Percentiles rank a stretch among this genome's conserved stretches.
phyloP scores from a whole-genome alignment of 2,797 vertebrate genomes.

The Antrozous pallidus region DNA sequence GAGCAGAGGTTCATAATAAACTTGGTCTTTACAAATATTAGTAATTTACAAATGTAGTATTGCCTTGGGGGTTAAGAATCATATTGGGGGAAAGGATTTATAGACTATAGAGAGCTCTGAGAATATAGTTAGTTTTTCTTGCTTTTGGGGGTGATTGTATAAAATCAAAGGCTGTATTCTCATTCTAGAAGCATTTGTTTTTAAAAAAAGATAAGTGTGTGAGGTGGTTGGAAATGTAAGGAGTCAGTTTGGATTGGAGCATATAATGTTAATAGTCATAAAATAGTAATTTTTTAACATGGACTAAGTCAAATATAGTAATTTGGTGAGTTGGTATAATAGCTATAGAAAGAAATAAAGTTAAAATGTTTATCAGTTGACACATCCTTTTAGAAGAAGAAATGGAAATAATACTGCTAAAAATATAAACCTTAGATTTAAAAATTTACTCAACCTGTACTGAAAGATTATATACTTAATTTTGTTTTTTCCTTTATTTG shows the following conservation, averaged over 20 bases:
- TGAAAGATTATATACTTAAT: background rate
- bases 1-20: background rate
- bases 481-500: background rate
- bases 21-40: background rate
- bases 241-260: conserved; percentile 5
- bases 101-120: background rate
- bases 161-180: background rate
- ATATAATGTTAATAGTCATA: background rate
- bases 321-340: background rate
- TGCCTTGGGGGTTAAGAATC: background rate
- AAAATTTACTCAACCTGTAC: background rate
- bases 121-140: background rate
- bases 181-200: background rate
- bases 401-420: background rate
- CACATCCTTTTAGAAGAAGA: background rate
- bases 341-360: background rate
- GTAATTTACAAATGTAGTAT: background rate
- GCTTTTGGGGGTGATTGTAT: background rate
- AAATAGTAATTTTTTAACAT: background rate
- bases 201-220: background rate
- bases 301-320: background rate
- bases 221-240: background rate
- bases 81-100: background rate
- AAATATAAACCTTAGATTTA: background rate
- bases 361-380: background rate